Base-by-base conservation (phyloP, 2,888 invertebrate species). In the Tenthredo notha region DNA sequence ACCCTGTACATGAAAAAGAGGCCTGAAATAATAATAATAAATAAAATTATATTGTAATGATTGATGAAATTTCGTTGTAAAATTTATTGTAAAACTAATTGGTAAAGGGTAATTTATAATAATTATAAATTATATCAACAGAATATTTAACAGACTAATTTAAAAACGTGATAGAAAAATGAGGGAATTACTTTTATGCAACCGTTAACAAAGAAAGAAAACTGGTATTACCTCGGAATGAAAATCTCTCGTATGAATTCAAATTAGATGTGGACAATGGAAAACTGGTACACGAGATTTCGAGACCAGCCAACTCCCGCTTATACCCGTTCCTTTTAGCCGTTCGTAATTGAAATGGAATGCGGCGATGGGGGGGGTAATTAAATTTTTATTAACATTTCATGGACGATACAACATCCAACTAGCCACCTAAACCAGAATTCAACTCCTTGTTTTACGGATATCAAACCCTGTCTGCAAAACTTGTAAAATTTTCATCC, bases 181-280 rank as follows among this genome's bases (percentile, higher is more conserved):
- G n/a, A 77, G 12, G 18, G 33, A 77, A 25, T 50, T 0, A 50
- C 54, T 15, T 15, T 9, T 77, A 18, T 50, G 43, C 6, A 43
- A 0, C 54, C 40, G 47, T 29, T 61, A 80, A 80, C 78, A 80
- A 80, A 61, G 78, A 40, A 40, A 61, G 78, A 40, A 40, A 40
- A 40, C 21, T 40, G 15, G 40, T 9, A 61, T 80, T 61, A 40
- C 77, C 37, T 50, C n/a, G 37, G 78, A 40, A 58, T 61, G 61
- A 80, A 29, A 21, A 18, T 61, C 33, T 61, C 58, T 61, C 61
- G 61, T 10, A 80, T 80, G 78, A 80, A 80, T 80, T 80, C 78
- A 37, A 80, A 80, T 58, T 61, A 80, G 61, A 80, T 61, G 40
- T 80, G 78, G 78, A 61, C 78, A 80, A 58, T 58, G 78, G 78